Evolutionary conservation across 2,113 vertebrate species (phyloP).

Genomic region (Mormoops blainvillei): DNA sequence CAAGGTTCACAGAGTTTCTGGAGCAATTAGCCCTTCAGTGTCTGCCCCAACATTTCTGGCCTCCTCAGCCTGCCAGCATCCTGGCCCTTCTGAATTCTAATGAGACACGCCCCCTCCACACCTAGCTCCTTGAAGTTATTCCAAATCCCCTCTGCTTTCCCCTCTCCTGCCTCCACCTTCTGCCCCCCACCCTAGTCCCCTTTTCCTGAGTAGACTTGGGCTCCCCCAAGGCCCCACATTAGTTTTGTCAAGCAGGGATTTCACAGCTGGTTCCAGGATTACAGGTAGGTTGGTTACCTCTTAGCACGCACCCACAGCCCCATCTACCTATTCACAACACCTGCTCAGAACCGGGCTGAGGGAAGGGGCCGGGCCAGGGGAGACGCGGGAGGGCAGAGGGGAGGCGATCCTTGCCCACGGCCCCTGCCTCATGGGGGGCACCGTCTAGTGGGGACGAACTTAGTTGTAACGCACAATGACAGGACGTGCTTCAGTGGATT

Average conservation of each 20-base stretch:
- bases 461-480: rapidly evolving
- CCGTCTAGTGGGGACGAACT: rapidly evolving
- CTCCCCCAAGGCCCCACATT: rapidly evolving
- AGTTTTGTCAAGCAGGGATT: not conserved
- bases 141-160: not conserved
- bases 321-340: not conserved
- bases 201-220: not conserved
- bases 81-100: not conserved
- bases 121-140: not conserved
- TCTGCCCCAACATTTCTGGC: rapidly evolving
- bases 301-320: not conserved
- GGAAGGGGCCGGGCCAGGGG: not conserved
- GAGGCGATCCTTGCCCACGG: rapidly evolving
- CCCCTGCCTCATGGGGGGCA: not conserved
- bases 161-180: not conserved
- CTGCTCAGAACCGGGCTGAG: not conserved
- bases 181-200: not conserved
- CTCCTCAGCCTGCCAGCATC: not conserved
- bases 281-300: too few species aligned
- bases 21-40: rapidly evolving
- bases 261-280: not conserved
- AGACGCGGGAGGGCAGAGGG: not conserved
- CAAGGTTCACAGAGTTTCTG: rapidly evolving
- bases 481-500: rapidly evolving
- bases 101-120: rapidly evolving